Percentiles rank a stretch among this genome's conserved stretches.
phyloP scores from a whole-genome alignment of 1,140 invertebrate genomes.

The Lordiphosa collinella region DNA sequence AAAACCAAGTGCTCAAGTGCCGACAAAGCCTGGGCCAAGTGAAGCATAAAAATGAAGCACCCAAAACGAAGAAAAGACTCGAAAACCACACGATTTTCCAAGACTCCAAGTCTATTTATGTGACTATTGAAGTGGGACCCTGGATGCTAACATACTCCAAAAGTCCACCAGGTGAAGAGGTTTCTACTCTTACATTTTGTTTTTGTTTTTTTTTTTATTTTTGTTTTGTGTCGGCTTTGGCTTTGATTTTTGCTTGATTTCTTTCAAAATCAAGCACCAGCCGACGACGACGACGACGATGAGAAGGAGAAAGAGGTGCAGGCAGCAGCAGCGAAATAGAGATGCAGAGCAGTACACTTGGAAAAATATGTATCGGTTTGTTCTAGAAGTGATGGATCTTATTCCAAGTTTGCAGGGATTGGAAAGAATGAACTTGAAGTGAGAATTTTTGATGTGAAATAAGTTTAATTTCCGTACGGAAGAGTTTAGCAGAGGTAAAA shows the following conservation, averaged over 20 bases:
- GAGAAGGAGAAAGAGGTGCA: slow-evolving; percentile 1
- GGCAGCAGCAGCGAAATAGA: slow-evolving; percentile 55
- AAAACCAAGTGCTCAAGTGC: slow-evolving; percentile 54
- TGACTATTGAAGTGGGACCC: slow-evolving; percentile 71
- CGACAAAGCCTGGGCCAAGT: slow-evolving; percentile 65
- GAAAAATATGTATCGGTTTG: too few species aligned
- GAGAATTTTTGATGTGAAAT: too few species aligned
- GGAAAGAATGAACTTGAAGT: too few species aligned
- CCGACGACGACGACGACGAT: slow-evolving; percentile 9
- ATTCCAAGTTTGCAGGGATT: too few species aligned
- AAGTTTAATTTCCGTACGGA: too few species aligned
- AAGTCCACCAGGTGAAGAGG: slow-evolving; percentile 5
- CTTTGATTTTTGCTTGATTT: slow-evolving; percentile 79
- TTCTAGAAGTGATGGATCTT: too few species aligned
- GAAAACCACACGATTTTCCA: slow-evolving; percentile 64
- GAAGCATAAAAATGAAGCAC: slow-evolving; percentile 65
- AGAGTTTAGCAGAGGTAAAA: too few species aligned
- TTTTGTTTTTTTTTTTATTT: slow-evolving; percentile 22
- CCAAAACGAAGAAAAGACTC: slow-evolving; percentile 45
- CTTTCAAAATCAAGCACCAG: slow-evolving; percentile 64
- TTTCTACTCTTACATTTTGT: slow-evolving; percentile 5
- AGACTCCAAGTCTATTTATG: slow-evolving; percentile 72
- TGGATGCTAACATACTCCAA: slow-evolving; percentile 7
- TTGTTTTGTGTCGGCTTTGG: slow-evolving; percentile 59
- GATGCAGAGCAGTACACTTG: slow-evolving; percentile 48